Evolutionary conservation across 2,113 vertebrate species (phyloP).

Genomic region (Clinocottus analis): DNA sequence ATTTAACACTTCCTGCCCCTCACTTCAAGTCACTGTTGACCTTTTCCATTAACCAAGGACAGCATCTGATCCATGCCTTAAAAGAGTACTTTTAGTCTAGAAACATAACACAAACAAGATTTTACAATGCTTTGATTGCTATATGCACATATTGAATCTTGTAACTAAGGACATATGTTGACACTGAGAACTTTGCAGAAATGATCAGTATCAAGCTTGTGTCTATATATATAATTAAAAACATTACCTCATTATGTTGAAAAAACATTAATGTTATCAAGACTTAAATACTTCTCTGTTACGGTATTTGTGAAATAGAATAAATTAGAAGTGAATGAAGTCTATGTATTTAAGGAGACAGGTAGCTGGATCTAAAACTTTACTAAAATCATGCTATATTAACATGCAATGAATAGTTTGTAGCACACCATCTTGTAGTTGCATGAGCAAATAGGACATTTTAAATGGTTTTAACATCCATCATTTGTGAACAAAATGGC

Average conservation of each 20-base stretch:
- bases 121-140: not conserved
- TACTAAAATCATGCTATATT: not conserved
- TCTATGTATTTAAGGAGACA: not conserved
- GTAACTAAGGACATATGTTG: not conserved
- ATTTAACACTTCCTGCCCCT: too few species aligned
- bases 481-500: not conserved
- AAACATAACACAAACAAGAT: not conserved
- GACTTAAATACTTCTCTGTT: too few species aligned
- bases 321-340: too few species aligned
- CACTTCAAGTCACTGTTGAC: not conserved
- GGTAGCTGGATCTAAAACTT: not conserved
- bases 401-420: not conserved
- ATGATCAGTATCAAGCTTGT: too few species aligned
- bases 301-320: too few species aligned
- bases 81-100: not conserved
- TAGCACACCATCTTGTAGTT: not conserved
- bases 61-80: not conserved
- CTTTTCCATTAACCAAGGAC: conserved; percentile 8
- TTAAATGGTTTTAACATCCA: not conserved
- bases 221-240: too few species aligned
- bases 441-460: not conserved
- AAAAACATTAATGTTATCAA: not conserved
- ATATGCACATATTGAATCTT: not conserved
- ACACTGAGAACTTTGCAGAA: not conserved
- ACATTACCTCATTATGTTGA: not conserved